phyloP scores from a whole-genome alignment of 2,113 vertebrate genomes.

The Scophthalmus maximus region DNA sequence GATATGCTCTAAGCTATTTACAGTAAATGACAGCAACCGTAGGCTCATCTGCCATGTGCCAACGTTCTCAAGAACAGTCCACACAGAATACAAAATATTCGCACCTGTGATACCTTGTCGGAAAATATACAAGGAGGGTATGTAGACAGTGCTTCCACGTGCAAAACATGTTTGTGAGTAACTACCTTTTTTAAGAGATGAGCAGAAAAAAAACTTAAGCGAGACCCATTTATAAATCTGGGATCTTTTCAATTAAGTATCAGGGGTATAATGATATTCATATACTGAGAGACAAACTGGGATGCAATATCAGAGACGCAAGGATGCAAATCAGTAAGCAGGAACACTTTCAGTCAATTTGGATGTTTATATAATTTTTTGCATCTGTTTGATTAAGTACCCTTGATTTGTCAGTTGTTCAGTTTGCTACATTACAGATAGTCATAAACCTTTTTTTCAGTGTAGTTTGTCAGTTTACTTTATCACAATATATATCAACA shows the following conservation, averaged over 20 bases:
- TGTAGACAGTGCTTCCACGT: neutral
- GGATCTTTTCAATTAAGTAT: neutral
- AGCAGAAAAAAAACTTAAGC: no score
- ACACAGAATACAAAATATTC: slow-evolving; percentile 9
- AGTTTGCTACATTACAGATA: neutral
- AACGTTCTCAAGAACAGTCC: neutral
- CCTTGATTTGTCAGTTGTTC: neutral
- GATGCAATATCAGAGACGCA: neutral
- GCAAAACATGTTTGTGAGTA: neutral
- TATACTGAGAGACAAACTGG: neutral
- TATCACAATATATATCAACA: neutral
- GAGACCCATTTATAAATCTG: neutral
- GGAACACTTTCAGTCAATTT: neutral
- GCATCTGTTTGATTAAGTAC: no score
- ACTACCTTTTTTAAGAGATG: neutral
- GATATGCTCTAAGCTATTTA: slow-evolving; percentile 59
- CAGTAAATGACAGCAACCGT: slow-evolving; percentile 51
- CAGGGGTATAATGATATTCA: neutral
- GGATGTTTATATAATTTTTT: no score
- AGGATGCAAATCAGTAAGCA: neutral
- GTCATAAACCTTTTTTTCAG: neutral
- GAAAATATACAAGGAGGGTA: neutral
- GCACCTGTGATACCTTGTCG: neutral
- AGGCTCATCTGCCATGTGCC: slow-evolving; percentile 38
- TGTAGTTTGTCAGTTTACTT: neutral